phyloP scores from a whole-genome alignment of 2,797 vertebrate genomes.

The Sebastes minor region DNA sequence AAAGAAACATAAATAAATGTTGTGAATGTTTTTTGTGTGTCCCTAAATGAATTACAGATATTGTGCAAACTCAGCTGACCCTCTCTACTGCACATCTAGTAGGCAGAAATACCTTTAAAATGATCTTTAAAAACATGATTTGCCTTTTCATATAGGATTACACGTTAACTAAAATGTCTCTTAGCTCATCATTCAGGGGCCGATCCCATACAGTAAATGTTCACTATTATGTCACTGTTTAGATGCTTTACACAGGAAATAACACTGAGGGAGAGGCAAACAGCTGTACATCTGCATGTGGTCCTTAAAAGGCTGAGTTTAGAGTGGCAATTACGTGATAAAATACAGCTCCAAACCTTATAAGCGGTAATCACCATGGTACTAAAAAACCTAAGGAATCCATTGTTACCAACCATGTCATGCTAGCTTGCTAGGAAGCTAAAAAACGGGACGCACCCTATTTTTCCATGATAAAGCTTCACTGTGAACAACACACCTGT shows the following conservation, averaged over 20 bases:
- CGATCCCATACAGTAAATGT: not conserved
- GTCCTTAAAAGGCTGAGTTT: not conserved
- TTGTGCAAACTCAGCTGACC: not conserved
- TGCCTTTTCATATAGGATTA: not conserved
- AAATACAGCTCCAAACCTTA: not conserved
- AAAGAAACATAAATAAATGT: not conserved
- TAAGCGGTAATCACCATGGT: not conserved
- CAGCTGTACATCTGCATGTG: not conserved
- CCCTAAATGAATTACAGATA: not conserved
- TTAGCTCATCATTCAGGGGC: not conserved
- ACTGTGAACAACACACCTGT: no score
- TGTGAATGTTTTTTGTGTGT: not conserved
- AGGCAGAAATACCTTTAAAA: not conserved
- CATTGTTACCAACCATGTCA: no score
- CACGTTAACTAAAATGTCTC: not conserved
- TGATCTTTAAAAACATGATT: not conserved
- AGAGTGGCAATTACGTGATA: not conserved
- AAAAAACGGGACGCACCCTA: no score
- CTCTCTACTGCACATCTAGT: not conserved
- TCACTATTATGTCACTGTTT: not conserved
- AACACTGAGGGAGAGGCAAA: no score
- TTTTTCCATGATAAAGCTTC: no score
- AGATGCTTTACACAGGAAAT: no score
- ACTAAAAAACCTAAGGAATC: no score
- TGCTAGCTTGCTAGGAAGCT: no score